phyloP scores from a whole-genome alignment of 2,888 invertebrate species.

The Heteromurus nitidus region DNA sequence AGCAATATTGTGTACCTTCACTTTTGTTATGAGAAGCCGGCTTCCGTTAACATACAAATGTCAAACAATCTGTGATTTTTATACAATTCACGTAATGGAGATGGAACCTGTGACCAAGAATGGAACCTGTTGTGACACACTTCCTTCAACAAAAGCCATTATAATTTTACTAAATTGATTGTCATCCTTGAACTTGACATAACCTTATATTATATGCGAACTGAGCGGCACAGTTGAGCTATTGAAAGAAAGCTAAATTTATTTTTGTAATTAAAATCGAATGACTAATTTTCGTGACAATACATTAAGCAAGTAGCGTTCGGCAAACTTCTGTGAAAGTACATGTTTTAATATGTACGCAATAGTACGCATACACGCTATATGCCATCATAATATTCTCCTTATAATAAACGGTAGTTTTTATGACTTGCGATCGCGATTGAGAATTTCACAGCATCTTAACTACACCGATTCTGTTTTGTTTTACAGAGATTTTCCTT shows the following conservation, averaged over 20 bases:
- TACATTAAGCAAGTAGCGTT: neutral
- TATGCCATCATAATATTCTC: constrained; percentile 8
- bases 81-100: neutral
- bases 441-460: constrained; percentile 11
- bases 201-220: neutral
- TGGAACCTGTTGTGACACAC: no score
- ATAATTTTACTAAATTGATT: neutral
- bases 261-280: constrained; percentile 3
- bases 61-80: neutral
- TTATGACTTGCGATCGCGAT: constrained; percentile 16
- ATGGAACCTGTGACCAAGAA: no score
- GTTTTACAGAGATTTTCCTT: constrained; percentile 8
- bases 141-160: no score
- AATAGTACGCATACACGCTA: neutral
- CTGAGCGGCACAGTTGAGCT: neutral
- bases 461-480: constrained; percentile 44
- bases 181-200: constrained; percentile 22
- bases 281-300: constrained; percentile 1
- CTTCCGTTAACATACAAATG: neutral
- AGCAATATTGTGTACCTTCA: neutral
- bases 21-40: neutral
- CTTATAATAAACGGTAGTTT: no score
- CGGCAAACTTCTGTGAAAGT: neutral
- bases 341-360: neutral
- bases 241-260: neutral